Base-by-base conservation (phyloP, 2,888 invertebrate genomes). In the Phyto melanocephala region DNA sequence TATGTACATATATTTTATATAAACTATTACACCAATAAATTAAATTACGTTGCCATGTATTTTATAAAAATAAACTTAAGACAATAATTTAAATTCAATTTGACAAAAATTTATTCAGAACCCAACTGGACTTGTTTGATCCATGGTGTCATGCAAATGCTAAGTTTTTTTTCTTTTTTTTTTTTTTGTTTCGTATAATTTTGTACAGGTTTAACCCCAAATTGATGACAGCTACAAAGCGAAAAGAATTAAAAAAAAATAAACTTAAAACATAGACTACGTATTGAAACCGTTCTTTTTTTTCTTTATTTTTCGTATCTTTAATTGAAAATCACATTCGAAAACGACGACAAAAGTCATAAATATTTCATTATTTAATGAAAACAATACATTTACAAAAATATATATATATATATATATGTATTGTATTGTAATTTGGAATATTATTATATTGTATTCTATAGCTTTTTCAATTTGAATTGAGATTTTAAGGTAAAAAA, bases 351-450 rank as follows among this genome's bases (percentile, higher is more conserved):
- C 33, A 54, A 8, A 68, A 63, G 42, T 80, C 75, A 80, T 80
- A 63, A 80, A 80, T 80, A 80, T 80, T 80, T 80, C 52, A 80
- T 80, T 75, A 74, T 68, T 80, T 68, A 68, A 74, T 62, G 68
- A 62, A 67, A 68, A 47, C 37, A 24, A 54, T 68, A 45, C 45
- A 37, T 54, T 37, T n/a, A 5, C 17, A 58, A 40, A 37, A 10
- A 1, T n/a, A n/a, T n/a, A n/a, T n/a, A n/a, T n/a, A n/a, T n/a
- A n/a, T n/a, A n/a, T n/a, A n/a, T n/a, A 8, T 11, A n/a, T 35
- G 2, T 65, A 10, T 28, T 7, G 56, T 40, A 65, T 33, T 35
- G 24, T 50, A 11, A 28, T 47, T 60, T 24, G 8, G 28, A 71
- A 65, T 76, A 37, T 58, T 37, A 37, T 54, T 47, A 28, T 28